Conservation (phyloP, 2,113 vertebrate genomes). For the Megatriorchis doriae region DNA sequence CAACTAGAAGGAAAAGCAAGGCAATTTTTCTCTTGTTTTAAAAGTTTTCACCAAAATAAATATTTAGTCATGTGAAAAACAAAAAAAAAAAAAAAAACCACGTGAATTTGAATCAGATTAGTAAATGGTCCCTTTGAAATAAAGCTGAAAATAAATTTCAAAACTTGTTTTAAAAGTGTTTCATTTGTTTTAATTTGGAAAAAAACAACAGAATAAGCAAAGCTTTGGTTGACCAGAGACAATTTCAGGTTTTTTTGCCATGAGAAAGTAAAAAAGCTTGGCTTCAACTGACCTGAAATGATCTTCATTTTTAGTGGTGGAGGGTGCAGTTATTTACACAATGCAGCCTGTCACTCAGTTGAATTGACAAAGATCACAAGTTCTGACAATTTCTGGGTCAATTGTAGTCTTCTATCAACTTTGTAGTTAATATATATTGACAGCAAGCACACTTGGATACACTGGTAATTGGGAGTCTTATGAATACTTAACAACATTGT, state of each 20-base stretch:
- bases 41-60: background rate
- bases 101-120: background rate
- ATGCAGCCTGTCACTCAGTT: background rate
- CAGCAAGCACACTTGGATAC: background rate
- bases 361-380: background rate
- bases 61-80: no score
- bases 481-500: background rate
- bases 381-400: background rate
- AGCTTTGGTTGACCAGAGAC: background rate
- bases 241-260: accelerated
- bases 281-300: background rate
- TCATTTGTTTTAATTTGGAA: background rate
- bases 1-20: background rate
- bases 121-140: background rate
- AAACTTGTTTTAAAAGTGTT: background rate
- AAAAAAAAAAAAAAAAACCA: no score
- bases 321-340: background rate
- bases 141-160: background rate
- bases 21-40: background rate
- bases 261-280: background rate
- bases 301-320: background rate
- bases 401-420: background rate
- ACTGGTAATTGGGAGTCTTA: background rate
- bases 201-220: background rate
- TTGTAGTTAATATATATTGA: background rate